Conservation (phyloP, 2,888 invertebrate species). For the Nemoura dubitans region DNA sequence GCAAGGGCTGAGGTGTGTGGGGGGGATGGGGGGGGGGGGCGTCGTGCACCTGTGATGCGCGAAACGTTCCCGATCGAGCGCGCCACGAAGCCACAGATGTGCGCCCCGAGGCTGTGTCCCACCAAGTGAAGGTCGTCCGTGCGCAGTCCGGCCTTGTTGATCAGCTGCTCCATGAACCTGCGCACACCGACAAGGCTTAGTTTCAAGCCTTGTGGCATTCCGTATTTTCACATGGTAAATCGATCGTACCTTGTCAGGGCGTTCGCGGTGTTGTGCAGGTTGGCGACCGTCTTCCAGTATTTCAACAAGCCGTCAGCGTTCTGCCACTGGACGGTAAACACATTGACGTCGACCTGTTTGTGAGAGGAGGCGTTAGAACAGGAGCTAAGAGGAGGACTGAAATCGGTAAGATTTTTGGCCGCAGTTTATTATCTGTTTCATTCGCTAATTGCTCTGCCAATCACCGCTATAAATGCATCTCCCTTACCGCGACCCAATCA, state of each 20-base stretch:
- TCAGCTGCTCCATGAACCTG: slow-evolving; percentile 65
- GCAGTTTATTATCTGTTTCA: no score
- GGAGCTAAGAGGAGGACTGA: no score
- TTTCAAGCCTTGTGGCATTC: no score
- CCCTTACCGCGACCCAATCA: no score
- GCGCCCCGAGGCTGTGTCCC: slow-evolving; percentile 72
- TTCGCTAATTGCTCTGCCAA: no score
- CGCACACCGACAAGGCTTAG: not conserved
- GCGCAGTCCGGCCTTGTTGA: slow-evolving; percentile 57
- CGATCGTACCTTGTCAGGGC: slow-evolving; percentile 9
- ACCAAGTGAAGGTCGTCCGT: slow-evolving; percentile 65
- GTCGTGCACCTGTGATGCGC: slow-evolving; percentile 78
- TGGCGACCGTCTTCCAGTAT: slow-evolving; percentile 92
- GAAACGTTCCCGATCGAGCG: slow-evolving; percentile 66
- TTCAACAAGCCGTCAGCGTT: slow-evolving; percentile 73
- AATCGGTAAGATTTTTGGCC: no score
- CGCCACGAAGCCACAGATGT: slow-evolving; percentile 68
- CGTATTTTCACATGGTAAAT: no score
- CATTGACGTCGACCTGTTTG: slow-evolving; percentile 60
- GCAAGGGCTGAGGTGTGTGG: no score
- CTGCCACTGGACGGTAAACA: slow-evolving; percentile 86
- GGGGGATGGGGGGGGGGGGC: no score
- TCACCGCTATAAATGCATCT: no score
- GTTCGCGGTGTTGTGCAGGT: slow-evolving; percentile 79
- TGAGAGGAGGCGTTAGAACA: no score